phyloP scores from a whole-genome alignment of 2,888 invertebrate species.

The Ochropleura leucogaster region DNA sequence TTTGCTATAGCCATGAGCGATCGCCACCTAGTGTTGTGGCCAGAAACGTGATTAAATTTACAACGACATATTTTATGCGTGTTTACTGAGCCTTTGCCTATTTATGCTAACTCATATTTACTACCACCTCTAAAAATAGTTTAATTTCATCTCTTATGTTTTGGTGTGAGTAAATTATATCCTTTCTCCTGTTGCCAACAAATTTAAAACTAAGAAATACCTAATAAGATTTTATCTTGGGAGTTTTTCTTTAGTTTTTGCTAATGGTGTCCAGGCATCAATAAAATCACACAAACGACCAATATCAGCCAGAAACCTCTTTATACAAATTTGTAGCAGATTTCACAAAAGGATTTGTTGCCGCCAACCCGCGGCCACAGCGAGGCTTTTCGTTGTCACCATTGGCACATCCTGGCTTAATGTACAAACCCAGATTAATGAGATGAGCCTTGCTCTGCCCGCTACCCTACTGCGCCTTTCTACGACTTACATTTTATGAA shows the following conservation, averaged over 20 bases:
- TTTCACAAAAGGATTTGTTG: constrained; percentile 85
- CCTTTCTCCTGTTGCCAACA: background rate
- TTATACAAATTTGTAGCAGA: constrained; percentile 80
- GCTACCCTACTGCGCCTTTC: constrained; percentile 61
- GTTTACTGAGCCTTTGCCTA: constrained; percentile 55
- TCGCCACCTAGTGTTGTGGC: constrained; percentile 76
- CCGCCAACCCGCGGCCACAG: constrained; percentile 77
- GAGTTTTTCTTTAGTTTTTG: background rate
- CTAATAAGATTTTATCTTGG: no score
- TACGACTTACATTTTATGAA: constrained; percentile 70
- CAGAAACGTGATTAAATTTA: constrained; percentile 81
- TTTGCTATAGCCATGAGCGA: constrained; percentile 72
- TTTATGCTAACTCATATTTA: constrained; percentile 30
- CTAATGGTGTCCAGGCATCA: background rate
- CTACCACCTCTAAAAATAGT: constrained; percentile 11
- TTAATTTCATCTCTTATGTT: constrained; percentile 3
- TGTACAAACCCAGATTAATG: constrained; percentile 88
- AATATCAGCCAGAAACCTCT: constrained; percentile 70
- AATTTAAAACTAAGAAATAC: background rate
- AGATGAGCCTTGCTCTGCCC: constrained; percentile 78
- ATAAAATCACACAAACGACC: constrained; percentile 41
- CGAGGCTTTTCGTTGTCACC: constrained; percentile 86
- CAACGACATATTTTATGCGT: constrained; percentile 74
- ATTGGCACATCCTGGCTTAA: constrained; percentile 88
- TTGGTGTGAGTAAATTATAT: background rate